Conservation (phyloP, 2,113 vertebrate species). For the Hippoglossus stenolepis region DNA sequence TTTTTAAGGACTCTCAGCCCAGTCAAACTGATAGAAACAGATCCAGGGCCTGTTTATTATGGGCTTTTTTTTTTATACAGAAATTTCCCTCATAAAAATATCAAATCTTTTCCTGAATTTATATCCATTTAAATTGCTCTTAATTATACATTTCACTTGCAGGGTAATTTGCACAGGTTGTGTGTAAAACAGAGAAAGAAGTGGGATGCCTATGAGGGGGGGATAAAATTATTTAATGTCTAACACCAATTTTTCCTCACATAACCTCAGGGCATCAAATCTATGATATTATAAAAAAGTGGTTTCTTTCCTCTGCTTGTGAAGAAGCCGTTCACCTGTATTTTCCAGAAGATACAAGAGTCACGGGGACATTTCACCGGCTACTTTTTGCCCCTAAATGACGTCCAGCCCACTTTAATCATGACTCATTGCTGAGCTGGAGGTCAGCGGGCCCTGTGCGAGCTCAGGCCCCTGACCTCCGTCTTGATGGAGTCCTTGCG, state of each 20-base stretch:
- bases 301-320: background rate
- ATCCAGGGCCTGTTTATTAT: background rate
- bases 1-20: background rate
- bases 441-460: constrained; percentile 1
- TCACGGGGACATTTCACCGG: constrained; percentile 20
- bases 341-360: background rate
- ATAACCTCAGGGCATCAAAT: constrained; percentile 20
- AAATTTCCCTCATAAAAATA: too few relatives aligned
- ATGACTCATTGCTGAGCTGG: constrained; percentile 8
- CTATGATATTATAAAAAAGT: background rate
- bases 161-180: background rate
- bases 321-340: background rate
- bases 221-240: constrained; percentile 23
- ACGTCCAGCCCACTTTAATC: background rate
- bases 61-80: too few relatives aligned
- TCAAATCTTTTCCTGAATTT: background rate
- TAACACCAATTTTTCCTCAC: constrained; percentile 12
- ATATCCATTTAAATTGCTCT: constrained; percentile 2
- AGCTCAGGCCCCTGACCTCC: constrained; percentile 24
- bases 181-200: constrained; percentile 1
- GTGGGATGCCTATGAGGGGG: background rate
- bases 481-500: constrained; percentile 23
- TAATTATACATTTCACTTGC: constrained; percentile 3
- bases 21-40: too few relatives aligned
- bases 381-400: constrained; percentile 6